These are phyloP conservation scores for Schizaphis graminum DNA, from an alignment of 2,888 invertebrate species.

Conservation along the genomic window DNA sequence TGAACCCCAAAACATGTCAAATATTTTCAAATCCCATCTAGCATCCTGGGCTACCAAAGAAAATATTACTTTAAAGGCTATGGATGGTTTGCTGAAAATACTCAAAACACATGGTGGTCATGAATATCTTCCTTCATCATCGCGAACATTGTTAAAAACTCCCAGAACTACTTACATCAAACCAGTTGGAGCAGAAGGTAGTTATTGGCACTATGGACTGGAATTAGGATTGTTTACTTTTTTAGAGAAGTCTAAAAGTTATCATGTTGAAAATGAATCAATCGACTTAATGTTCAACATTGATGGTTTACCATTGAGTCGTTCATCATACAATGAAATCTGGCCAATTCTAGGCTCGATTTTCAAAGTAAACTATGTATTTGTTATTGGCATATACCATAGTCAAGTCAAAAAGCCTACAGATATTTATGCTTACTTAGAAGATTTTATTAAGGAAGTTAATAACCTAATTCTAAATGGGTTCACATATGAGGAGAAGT, in stretches of 20 bases:
- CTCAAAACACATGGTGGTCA: slow-evolving; percentile 5
- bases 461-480: not conserved
- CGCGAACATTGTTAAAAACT: slow-evolving; percentile 12
- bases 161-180: not conserved
- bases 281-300: not conserved
- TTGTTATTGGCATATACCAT: not conserved
- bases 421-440: not conserved
- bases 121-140: not conserved
- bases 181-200: not conserved
- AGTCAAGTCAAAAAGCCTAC: not conserved
- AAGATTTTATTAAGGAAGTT: slow-evolving; percentile 15
- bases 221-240: slow-evolving; percentile 7
- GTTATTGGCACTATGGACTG: slow-evolving; percentile 12
- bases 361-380: not conserved
- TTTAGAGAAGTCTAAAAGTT: not conserved
- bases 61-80: not conserved
- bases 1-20: not conserved
- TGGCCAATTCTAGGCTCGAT: slow-evolving; percentile 1
- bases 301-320: slow-evolving; percentile 10
- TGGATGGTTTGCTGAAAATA: slow-evolving; percentile 9
- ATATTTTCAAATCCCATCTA: not conserved
- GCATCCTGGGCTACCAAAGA: not conserved
- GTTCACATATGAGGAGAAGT: not conserved
- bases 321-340: slow-evolving; percentile 4
- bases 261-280: not conserved